Evolutionary conservation across 2,888 invertebrate species (phyloP).

Genomic region (Arge pagana): DNA sequence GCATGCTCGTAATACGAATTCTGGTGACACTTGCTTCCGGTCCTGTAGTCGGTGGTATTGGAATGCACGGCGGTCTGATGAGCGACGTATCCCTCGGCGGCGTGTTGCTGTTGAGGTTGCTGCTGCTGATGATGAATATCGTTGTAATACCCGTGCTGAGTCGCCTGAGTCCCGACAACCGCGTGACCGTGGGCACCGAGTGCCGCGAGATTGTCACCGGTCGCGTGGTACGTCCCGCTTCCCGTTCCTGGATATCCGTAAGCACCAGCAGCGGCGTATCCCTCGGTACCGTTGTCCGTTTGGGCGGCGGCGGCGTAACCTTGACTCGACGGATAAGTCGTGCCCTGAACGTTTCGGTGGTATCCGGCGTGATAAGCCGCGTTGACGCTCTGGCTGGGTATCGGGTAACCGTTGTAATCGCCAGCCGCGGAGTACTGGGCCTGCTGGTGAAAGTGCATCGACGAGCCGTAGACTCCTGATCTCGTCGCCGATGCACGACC

Average conservation of each 20-base stretch:
- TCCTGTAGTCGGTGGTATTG: constrained; percentile 42
- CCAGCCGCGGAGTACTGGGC: constrained; percentile 53
- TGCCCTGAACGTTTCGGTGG: constrained; percentile 48
- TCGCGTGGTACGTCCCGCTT: constrained; percentile 41
- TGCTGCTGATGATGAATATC: constrained; percentile 60
- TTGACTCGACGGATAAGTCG: constrained; percentile 35
- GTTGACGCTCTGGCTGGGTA: constrained; percentile 53
- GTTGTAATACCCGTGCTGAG: constrained; percentile 61
- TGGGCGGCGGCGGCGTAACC: constrained; percentile 34
- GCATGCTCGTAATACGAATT: constrained; percentile 51
- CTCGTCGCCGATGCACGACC: constrained; percentile 39
- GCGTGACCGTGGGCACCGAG: constrained; percentile 57
- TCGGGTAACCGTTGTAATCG: constrained; percentile 60
- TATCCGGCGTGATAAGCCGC: constrained; percentile 59
- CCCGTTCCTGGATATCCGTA: constrained; percentile 48
- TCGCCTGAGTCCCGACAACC: constrained; percentile 56
- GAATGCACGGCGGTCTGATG: constrained; percentile 45
- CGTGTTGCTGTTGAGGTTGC: constrained; percentile 51
- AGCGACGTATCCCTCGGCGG: constrained; percentile 43
- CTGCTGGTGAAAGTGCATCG: constrained; percentile 59
- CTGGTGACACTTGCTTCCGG: constrained; percentile 47
- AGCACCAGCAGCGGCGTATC: constrained; percentile 45
- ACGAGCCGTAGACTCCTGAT: constrained; percentile 55
- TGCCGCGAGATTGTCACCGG: constrained; percentile 51
- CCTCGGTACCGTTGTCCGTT: constrained; percentile 43